Conservation (phyloP, 2,113 vertebrate genomes). For the Mobula birostris region DNA sequence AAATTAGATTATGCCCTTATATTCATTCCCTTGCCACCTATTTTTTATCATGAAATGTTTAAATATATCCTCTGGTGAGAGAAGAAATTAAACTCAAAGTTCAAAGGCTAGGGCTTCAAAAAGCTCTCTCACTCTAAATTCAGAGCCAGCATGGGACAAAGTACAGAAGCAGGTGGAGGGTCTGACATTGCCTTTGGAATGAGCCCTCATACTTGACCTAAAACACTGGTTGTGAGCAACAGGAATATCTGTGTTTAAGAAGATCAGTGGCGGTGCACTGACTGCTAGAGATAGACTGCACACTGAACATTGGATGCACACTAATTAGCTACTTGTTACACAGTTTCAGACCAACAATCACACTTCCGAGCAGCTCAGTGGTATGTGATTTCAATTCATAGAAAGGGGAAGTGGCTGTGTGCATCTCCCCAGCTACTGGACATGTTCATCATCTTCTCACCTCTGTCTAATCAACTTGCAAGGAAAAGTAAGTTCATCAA, state of each 20-base stretch:
- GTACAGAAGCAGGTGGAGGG: not conserved
- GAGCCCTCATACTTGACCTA: not conserved
- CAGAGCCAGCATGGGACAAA: not conserved
- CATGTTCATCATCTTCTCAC: not conserved
- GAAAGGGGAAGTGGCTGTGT: not conserved
- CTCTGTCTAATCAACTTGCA: constrained; percentile 3
- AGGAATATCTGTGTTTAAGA: not conserved
- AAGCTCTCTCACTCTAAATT: not conserved
- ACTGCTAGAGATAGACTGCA: not conserved
- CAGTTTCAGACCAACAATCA: not conserved
- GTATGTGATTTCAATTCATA: not conserved
- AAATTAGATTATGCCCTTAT: not conserved
- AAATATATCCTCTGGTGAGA: not conserved
- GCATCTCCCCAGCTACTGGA: not conserved
- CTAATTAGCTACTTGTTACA: constrained; percentile 23
- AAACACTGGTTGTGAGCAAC: not conserved
- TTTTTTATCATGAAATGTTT: not conserved
- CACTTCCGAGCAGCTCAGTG: not conserved
- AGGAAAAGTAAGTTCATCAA: constrained; percentile 24
- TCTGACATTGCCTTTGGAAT: not conserved
- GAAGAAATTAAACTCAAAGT: not conserved
- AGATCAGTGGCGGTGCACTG: not conserved
- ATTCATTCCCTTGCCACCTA: not conserved
- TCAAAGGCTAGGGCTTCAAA: not conserved
- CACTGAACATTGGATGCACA: not conserved